These are phyloP conservation scores for Spondyliosoma cantharus DNA, from an alignment of 2,797 vertebrate species.

Conservation along the genomic window DNA sequence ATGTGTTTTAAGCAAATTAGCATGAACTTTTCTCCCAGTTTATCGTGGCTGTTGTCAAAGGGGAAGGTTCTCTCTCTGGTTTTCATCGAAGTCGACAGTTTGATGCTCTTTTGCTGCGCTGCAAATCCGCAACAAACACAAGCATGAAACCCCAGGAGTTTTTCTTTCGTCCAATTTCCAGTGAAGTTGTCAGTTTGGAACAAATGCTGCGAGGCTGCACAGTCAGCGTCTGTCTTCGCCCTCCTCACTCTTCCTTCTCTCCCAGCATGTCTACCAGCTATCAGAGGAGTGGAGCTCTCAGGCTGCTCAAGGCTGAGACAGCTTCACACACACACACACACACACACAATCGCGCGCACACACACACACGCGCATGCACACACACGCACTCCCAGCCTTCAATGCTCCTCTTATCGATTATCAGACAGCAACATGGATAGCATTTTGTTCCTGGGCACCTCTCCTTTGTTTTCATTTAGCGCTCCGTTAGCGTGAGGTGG, in stretches of 20 bases:
- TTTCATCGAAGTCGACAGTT: constrained; percentile 20
- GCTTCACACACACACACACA: constrained; percentile 25
- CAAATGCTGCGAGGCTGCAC: constrained; percentile 50
- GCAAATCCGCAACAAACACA: neutral
- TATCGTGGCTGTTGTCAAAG: constrained; percentile 4
- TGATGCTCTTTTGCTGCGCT: constrained; percentile 20
- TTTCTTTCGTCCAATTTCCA: constrained; percentile 42
- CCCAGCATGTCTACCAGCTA: constrained; percentile 27
- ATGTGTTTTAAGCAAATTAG: constrained; percentile 32
- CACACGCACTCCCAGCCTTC: constrained; percentile 14
- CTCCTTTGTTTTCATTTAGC: constrained; percentile 82
- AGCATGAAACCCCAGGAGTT: constrained; percentile 15
- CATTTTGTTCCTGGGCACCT: constrained; percentile 49
- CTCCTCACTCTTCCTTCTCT: constrained; percentile 32
- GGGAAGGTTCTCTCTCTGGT: neutral
- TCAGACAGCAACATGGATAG: constrained; percentile 59
- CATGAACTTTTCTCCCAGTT: neutral
- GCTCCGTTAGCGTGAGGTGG: constrained; percentile 60
- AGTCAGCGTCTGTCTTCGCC: constrained; percentile 36
- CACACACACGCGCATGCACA: constrained; percentile 13
- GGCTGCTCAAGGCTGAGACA: constrained; percentile 28
- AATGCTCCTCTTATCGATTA: constrained; percentile 54
- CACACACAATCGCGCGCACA: constrained; percentile 18
- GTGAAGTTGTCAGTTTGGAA: constrained; percentile 55
- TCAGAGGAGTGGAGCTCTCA: constrained; percentile 22